These are phyloP conservation scores for Drosophila koepferae DNA, from an alignment of 2,888 invertebrate species.

Conservation along the genomic window DNA sequence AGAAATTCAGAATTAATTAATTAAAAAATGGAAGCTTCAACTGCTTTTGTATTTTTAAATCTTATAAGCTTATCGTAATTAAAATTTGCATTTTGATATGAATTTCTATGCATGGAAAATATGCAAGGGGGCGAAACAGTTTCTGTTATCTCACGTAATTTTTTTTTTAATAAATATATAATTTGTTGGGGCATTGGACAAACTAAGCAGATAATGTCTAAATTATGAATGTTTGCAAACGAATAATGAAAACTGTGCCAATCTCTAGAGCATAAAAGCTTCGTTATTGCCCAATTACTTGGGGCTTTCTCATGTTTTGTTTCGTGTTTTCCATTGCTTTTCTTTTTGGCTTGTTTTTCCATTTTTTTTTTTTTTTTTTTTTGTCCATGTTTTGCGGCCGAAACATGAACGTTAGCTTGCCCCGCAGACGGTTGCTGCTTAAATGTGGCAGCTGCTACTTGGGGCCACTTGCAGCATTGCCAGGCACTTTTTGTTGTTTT, in stretches of 20 bases:
- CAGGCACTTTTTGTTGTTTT: slow-evolving; percentile 26
- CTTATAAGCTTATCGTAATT: background rate
- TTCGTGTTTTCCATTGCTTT: slow-evolving; percentile 14
- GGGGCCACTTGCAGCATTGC: slow-evolving; percentile 58
- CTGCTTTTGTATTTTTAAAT: background rate
- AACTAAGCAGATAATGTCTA: slow-evolving; percentile 5
- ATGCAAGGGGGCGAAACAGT: background rate
- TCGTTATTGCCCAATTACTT: slow-evolving; percentile 61
- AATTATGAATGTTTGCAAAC: slow-evolving; percentile 36
- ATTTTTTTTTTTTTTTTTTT: slow-evolving; percentile 26
- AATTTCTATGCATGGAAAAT: background rate
- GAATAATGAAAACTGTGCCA: slow-evolving; percentile 32
- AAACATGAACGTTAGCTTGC: slow-evolving; percentile 14
- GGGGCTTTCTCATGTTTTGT: slow-evolving; percentile 29
- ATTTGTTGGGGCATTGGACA: background rate
- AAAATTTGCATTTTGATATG: background rate
- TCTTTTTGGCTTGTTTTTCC: slow-evolving; percentile 26
- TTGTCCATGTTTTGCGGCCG: slow-evolving; percentile 40
- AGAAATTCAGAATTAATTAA: too few species aligned
- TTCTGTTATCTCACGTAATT: background rate
- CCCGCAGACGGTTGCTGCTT: slow-evolving; percentile 18
- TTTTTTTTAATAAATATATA: slow-evolving; percentile 18
- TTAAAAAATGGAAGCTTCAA: too few species aligned
- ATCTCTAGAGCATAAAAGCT: slow-evolving; percentile 53
- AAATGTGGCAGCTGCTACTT: slow-evolving; percentile 78